Percentiles rank a stretch among this genome's conserved stretches.
Evolutionary conservation across 2,113 vertebrate genomes (phyloP).

Genomic region (Grantiella picta): DNA sequence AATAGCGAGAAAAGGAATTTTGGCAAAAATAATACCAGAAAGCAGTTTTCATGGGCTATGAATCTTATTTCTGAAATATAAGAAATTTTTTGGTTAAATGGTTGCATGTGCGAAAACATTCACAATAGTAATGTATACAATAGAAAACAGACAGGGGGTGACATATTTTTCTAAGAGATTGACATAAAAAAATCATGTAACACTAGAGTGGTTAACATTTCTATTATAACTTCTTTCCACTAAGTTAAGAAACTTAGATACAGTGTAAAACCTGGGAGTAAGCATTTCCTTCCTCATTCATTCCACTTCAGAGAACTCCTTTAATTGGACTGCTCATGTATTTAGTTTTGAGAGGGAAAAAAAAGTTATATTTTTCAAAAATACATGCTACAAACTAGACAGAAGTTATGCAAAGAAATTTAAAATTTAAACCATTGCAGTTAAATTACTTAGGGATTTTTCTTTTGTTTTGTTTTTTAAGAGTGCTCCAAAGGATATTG

Average conservation of each 20-base stretch:
- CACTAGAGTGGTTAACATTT: not conserved
- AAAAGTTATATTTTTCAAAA: not conserved
- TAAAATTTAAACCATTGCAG: slow-evolving; percentile 30
- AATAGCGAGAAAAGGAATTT: not conserved
- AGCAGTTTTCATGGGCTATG: not conserved
- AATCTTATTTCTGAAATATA: not conserved
- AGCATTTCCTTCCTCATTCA: not conserved
- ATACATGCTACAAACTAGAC: not conserved
- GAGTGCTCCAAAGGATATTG: slow-evolving; percentile 88
- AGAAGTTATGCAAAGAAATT: slow-evolving; percentile 35
- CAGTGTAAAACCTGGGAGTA: not conserved
- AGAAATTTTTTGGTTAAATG: not conserved
- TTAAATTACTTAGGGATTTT: not conserved
- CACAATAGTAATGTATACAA: not conserved
- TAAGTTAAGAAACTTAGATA: not conserved
- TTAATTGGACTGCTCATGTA: not conserved
- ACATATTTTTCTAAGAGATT: not conserved
- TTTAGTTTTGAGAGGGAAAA: not conserved
- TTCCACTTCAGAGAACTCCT: not conserved
- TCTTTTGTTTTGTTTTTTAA: not conserved
- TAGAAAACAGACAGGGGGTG: not conserved
- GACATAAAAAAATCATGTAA: not conserved
- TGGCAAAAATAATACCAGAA: not conserved
- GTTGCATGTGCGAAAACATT: not conserved
- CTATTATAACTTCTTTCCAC: not conserved